phyloP scores from a whole-genome alignment of 2,888 invertebrate species.

The Lochmaea capreae region DNA sequence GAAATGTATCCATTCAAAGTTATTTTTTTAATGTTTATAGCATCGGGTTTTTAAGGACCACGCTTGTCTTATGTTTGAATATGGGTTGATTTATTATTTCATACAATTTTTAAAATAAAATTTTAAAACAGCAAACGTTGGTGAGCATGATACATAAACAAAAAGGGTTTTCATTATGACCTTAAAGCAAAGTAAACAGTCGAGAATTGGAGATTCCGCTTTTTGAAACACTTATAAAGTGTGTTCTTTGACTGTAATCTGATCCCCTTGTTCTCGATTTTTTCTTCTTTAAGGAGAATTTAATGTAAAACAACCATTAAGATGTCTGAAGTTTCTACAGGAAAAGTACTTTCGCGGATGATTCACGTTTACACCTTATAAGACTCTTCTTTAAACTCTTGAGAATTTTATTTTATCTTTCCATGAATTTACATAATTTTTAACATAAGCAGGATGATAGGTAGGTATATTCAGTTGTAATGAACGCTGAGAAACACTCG shows the following conservation, averaged over 20 bases:
- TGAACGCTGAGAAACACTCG: too few species aligned
- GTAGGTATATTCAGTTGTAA: too few species aligned
- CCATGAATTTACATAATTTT: too few species aligned
- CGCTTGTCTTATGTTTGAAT: too few species aligned
- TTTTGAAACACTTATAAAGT: slow-evolving; percentile 29
- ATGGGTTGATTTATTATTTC: too few species aligned
- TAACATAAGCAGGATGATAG: too few species aligned
- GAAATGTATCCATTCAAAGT: too few species aligned
- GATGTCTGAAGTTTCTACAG: slow-evolving; percentile 32
- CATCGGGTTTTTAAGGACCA: too few species aligned
- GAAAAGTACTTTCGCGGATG: slow-evolving; percentile 26
- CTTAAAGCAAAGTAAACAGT: slow-evolving; percentile 4
- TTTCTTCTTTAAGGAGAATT: slow-evolving; percentile 34
- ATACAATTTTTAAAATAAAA: background rate
- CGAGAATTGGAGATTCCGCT: slow-evolving; percentile 24
- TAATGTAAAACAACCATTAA: slow-evolving; percentile 35
- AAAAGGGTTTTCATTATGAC: slow-evolving; percentile 18
- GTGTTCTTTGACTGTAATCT: slow-evolving; percentile 30
- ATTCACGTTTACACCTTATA: slow-evolving; percentile 19
- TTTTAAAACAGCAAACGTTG: too few species aligned
- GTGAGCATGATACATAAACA: slow-evolving; percentile 11
- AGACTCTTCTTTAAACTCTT: background rate
- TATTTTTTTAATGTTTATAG: too few species aligned
- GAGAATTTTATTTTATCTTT: background rate
- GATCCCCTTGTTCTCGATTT: slow-evolving; percentile 34